Evolutionary conservation across 2,888 invertebrate species (phyloP), one percentile per base, ranked within the genome.

Genomic region (Linnaemya vulpina): DNA sequence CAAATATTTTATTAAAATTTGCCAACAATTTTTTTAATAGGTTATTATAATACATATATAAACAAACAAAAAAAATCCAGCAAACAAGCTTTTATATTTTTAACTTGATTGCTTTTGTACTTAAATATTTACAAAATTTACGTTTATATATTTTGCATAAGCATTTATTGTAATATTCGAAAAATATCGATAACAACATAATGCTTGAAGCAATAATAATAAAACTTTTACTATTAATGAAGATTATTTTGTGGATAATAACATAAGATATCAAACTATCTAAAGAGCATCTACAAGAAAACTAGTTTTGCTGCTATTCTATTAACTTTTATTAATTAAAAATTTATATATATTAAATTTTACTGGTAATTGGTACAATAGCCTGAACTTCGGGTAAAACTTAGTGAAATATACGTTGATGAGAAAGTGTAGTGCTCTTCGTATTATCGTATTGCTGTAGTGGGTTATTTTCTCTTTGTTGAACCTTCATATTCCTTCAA

Each of bases 61-160:
- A 58, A 40, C 2, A 75, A 58, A 51, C 7, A 70, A 71, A 63
- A 70, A 43, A 55, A 63, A 30, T 82, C 86, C 87, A 87, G 87
- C 82, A 86, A 79, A 73, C n/a, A 78, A 30, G 17, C 38, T 77
- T 81, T 75, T 71, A 40, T 53, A 60, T 35, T 67, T 53, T 49
- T 38, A 38, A 58, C 58, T 67, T 55, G 51, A 74, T 15, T 76
- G 74, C 73, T 68, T 77, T 76, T 86, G 87, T 87, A 87, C 87
- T 87, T 87, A 87, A 87, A 86, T 74, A 86, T 87, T 87, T 87
- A 87, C 71, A 79, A 79, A 65, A 74, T 82, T 65, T 82, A 82
- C 81, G 70, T 81, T 85, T 75, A 58, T 68, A 68, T 70, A 55
- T 63, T 63, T 77, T 75, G 49, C 58, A 20, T 30, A 71, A 20